Evolutionary conservation across 1,140 invertebrate genomes (phyloP).

Genomic region (Carcinoscorpius rotundicauda): DNA sequence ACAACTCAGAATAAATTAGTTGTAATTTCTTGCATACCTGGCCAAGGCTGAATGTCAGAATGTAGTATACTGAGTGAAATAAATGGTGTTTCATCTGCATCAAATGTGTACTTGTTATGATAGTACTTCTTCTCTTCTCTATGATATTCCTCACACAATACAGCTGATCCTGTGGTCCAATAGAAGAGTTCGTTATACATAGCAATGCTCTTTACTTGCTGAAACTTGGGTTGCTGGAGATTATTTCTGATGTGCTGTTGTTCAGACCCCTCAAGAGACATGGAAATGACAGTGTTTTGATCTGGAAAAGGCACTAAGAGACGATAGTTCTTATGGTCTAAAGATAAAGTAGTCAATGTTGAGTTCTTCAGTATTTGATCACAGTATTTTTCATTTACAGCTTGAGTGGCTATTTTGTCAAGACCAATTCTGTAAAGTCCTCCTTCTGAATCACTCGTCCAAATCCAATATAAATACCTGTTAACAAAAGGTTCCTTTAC

Average conservation of each 20-base stretch:
- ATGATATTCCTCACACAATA: conserved; percentile 54
- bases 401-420: too few species aligned
- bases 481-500: too few species aligned
- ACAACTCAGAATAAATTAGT: too few species aligned
- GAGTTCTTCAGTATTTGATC: too few species aligned
- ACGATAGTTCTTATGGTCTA: conserved; percentile 66
- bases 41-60: conserved; percentile 54
- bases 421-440: too few species aligned
- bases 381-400: too few species aligned
- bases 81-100: conserved; percentile 19
- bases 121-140: conserved; percentile 45
- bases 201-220: conserved; percentile 58
- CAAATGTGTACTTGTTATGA: conserved; percentile 44
- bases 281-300: conserved; percentile 60
- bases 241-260: conserved; percentile 55
- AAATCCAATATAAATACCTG: too few species aligned
- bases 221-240: conserved; percentile 58
- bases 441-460: too few species aligned
- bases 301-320: conserved; percentile 55
- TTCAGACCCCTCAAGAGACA: conserved; percentile 68
- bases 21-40: conserved; percentile 32
- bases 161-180: conserved; percentile 49
- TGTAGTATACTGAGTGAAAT: conserved; percentile 37
- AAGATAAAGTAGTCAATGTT: conserved; percentile 52
- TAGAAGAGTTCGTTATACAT: conserved; percentile 62